Evolutionary conservation across 2,797 vertebrate species (phyloP).

Genomic region (Paratrypauchen microcephalus): DNA sequence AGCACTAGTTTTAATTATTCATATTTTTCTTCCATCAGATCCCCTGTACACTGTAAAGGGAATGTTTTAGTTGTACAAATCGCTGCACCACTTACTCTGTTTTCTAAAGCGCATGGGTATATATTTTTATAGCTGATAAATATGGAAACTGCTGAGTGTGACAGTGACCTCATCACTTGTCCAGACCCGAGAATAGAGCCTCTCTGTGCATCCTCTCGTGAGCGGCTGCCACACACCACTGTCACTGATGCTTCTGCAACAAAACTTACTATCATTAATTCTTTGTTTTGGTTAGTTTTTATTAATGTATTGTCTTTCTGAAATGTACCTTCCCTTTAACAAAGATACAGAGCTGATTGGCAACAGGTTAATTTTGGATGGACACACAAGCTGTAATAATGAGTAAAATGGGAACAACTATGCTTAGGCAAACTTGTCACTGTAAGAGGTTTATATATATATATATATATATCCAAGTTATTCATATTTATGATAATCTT

Average conservation of each 20-base stretch:
- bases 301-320: conserved; percentile 33
- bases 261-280: conserved; percentile 19
- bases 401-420: not conserved
- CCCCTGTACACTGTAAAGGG: not conserved
- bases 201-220: conserved; percentile 15
- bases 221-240: not conserved
- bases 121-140: conserved; percentile 11
- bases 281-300: conserved; percentile 26
- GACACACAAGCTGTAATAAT: conserved; percentile 5
- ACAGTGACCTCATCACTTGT: conserved; percentile 8
- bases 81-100: not conserved
- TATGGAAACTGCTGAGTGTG: conserved; percentile 5
- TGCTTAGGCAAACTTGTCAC: not conserved
- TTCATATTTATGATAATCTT: not conserved
- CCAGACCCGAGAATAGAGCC: conserved; percentile 5
- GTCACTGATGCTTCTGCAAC: conserved; percentile 4
- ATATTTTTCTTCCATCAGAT: not conserved
- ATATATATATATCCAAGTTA: not conserved
- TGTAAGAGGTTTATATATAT: not conserved
- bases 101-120: not conserved
- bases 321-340: conserved; percentile 25
- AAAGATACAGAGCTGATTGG: conserved; percentile 2
- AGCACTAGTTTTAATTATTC: not conserved
- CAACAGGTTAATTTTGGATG: conserved; percentile 11
- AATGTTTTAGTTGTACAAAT: not conserved